These are phyloP conservation scores for Arctia plantaginis DNA, from an alignment of 2,888 invertebrate genomes.

Conservation along the genomic window DNA sequence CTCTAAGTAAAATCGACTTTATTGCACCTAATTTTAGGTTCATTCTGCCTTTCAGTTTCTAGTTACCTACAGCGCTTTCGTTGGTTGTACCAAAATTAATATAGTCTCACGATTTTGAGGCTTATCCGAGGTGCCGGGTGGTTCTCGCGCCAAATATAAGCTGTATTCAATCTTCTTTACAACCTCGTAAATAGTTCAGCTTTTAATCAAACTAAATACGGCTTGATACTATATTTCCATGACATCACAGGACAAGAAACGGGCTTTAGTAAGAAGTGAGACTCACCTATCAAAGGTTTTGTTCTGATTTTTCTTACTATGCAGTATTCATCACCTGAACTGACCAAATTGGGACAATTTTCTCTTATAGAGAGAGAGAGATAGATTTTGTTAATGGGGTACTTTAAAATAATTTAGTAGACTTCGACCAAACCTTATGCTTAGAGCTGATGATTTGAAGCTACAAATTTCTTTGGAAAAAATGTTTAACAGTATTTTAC, in stretches of 20 bases:
- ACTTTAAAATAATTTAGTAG: background rate
- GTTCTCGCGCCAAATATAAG: constrained; percentile 27
- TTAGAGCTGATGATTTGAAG: background rate
- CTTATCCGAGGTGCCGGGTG: constrained; percentile 22
- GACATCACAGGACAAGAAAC: background rate
- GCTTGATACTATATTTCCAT: background rate
- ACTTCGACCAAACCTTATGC: background rate
- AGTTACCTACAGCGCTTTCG: constrained; percentile 46
- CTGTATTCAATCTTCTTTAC: constrained; percentile 8
- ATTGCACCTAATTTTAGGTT: constrained; percentile 41
- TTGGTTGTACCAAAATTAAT: constrained; percentile 38
- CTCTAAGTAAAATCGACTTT: constrained; percentile 47
- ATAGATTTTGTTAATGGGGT: background rate
- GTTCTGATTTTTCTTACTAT: background rate
- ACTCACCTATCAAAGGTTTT: background rate
- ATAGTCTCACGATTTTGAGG: constrained; percentile 40
- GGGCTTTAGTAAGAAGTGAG: background rate
- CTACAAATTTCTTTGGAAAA: background rate
- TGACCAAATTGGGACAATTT: background rate
- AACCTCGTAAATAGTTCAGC: constrained; percentile 8
- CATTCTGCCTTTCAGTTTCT: constrained; percentile 34
- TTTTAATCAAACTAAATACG: constrained; percentile 3
- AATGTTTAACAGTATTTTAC: background rate
- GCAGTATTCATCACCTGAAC: background rate
- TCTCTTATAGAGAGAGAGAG: background rate